A percentile compares a stretch with the other conserved stretches of the same genome.
These are phyloP conservation scores for Hemibagrus guttatus DNA, from an alignment of 2,797 vertebrate genomes.

Conservation along the genomic window DNA sequence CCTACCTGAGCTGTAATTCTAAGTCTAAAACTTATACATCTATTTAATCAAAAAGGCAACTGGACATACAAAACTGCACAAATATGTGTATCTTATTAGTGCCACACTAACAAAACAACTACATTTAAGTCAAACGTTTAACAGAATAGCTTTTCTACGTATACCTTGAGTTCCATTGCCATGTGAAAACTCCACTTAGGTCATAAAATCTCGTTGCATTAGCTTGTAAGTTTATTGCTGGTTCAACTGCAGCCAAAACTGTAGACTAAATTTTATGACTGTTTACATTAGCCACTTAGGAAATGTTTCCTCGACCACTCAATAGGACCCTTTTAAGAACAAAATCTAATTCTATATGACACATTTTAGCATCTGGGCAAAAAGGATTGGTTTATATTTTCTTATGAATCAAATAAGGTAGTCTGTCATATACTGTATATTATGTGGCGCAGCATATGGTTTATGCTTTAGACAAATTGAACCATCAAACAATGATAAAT, in stretches of 20 bases:
- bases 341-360: conserved; percentile 12
- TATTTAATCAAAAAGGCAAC: background rate
- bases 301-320: conserved; percentile 12
- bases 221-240: conserved; percentile 6
- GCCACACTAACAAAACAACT: background rate
- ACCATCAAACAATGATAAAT: background rate
- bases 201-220: conserved; percentile 15
- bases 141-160: background rate
- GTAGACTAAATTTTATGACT: conserved; percentile 10
- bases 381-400: background rate
- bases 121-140: background rate
- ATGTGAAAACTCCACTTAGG: conserved; percentile 25
- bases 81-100: background rate
- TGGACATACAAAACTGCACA: background rate
- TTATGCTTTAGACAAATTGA: background rate
- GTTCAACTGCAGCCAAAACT: conserved; percentile 17
- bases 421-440: background rate
- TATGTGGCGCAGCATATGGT: background rate
- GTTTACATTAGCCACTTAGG: conserved; percentile 17
- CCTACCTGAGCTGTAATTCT: background rate
- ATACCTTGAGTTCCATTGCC: background rate
- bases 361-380: conserved; percentile 14
- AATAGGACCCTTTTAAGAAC: conserved; percentile 1
- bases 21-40: background rate
- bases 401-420: conserved; percentile 14